Percentiles rank a stretch among this genome's conserved stretches.
Conservation (phyloP, 2,888 invertebrate genomes). For the Leptinotarsa tumamoca region DNA sequence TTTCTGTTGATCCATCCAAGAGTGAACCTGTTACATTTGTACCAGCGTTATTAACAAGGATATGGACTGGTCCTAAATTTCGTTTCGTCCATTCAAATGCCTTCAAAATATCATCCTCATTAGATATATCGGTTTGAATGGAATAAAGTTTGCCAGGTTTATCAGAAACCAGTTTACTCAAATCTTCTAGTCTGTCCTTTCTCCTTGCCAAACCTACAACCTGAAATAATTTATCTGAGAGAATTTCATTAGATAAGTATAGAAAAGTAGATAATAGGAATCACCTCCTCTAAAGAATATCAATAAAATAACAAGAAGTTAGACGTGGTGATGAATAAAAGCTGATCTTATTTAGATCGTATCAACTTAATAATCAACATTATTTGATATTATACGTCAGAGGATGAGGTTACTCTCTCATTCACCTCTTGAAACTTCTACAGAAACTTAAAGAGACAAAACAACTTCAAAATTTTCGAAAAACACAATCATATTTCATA, state of each 20-base stretch:
- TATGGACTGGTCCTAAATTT: conserved; percentile 53
- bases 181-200: conserved; percentile 47
- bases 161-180: conserved; percentile 40
- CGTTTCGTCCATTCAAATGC: conserved; percentile 52
- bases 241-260: not conserved
- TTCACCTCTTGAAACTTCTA: too few species aligned
- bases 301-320: too few species aligned
- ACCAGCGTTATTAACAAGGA: conserved; percentile 55
- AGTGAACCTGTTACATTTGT: conserved; percentile 32
- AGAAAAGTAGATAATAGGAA: too few species aligned
- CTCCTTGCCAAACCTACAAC: conserved; percentile 49
- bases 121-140: conserved; percentile 49
- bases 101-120: conserved; percentile 52
- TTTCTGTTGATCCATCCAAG: conserved; percentile 42
- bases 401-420: too few species aligned
- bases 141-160: conserved; percentile 52
- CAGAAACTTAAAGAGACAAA: too few species aligned
- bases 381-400: too few species aligned
- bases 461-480: too few species aligned
- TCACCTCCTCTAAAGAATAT: too few species aligned
- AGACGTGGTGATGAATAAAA: too few species aligned
- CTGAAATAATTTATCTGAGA: conserved; percentile 13
- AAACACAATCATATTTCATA: too few species aligned
- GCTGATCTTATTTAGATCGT: too few species aligned
- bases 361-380: too few species aligned